Evolutionary conservation across 2,888 invertebrate genomes (phyloP).

Genomic region (Netelia fuscicornis): DNA sequence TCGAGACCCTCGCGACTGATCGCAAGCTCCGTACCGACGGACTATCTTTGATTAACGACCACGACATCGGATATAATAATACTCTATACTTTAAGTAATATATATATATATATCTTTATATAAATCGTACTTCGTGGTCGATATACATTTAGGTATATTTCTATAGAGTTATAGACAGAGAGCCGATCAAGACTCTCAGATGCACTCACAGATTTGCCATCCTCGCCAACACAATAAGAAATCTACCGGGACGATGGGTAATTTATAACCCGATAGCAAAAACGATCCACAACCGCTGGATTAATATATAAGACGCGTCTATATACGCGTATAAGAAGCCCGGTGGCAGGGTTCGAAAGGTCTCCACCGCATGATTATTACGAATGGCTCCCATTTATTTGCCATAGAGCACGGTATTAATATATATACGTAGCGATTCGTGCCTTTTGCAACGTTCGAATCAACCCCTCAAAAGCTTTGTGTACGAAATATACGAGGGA

Average conservation of each 20-base stretch:
- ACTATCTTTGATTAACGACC: constrained; percentile 72
- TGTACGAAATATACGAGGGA: neutral
- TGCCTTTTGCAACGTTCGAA: neutral
- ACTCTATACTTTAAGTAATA: constrained; percentile 14
- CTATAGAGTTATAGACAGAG: constrained; percentile 60
- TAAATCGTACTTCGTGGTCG: neutral
- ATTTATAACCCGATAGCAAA: constrained; percentile 83
- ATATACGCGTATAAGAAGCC: constrained; percentile 42
- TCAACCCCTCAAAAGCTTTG: neutral
- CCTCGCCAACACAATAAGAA: constrained; percentile 80
- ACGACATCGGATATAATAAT: constrained; percentile 66
- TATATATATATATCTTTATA: neutral
- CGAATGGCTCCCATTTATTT: constrained; percentile 82
- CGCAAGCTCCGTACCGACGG: constrained; percentile 56
- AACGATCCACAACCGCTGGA: constrained; percentile 72
- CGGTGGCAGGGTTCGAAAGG: constrained; percentile 73
- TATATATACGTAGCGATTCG: constrained; percentile 24
- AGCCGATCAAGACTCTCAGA: constrained; percentile 81
- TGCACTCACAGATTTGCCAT: constrained; percentile 79
- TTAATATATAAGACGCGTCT: constrained; percentile 29
- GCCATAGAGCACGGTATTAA: neutral
- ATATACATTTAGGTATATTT: constrained; percentile 38
- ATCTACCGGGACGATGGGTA: constrained; percentile 81
- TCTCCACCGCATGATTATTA: constrained; percentile 76
- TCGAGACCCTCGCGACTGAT: constrained; percentile 50